A percentile compares a stretch with the other conserved stretches of the same genome.
Conservation (phyloP, 2,113 vertebrate species). For the Elephas maximus region DNA sequence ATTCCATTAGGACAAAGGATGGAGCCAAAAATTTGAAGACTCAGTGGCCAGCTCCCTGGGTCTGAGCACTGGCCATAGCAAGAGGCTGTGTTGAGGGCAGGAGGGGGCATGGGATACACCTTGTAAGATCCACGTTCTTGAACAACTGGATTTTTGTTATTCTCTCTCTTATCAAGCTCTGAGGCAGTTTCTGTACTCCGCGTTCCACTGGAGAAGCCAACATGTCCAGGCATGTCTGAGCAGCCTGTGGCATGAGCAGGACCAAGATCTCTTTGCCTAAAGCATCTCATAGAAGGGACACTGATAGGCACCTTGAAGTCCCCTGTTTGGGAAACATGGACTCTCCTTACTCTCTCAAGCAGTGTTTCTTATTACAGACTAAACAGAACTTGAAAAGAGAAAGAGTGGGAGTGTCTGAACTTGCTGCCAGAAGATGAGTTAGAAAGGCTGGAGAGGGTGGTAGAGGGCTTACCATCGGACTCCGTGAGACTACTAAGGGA, state of each 20-base stretch:
- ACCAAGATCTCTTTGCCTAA: not conserved
- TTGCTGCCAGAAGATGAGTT: not conserved
- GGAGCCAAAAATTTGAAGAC: not conserved
- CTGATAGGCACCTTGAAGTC: not conserved
- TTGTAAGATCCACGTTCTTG: not conserved
- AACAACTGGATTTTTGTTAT: slow-evolving; percentile 41
- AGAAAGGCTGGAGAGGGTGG: not conserved
- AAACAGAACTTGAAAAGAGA: not conserved
- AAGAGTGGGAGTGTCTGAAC: not conserved
- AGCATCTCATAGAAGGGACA: not conserved
- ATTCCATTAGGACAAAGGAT: not conserved
- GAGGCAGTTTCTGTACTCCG: not conserved
- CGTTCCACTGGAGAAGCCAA: not conserved
- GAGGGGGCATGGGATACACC: not conserved
- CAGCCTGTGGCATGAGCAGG: not conserved
- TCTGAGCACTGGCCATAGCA: not conserved
- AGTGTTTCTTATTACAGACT: not conserved
- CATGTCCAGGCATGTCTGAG: not conserved
- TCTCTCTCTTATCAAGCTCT: slow-evolving; percentile 40
- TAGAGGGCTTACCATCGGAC: not conserved
- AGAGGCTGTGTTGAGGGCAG: not conserved
- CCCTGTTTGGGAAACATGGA: not conserved
- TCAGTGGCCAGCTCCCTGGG: not conserved
- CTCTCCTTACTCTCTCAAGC: not conserved
- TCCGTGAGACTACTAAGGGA: not conserved